A percentile compares a stretch with the other conserved stretches of the same genome.
Evolutionary conservation across 1,140 invertebrate genomes (phyloP).

Genomic region (Chironomus tepperi): DNA sequence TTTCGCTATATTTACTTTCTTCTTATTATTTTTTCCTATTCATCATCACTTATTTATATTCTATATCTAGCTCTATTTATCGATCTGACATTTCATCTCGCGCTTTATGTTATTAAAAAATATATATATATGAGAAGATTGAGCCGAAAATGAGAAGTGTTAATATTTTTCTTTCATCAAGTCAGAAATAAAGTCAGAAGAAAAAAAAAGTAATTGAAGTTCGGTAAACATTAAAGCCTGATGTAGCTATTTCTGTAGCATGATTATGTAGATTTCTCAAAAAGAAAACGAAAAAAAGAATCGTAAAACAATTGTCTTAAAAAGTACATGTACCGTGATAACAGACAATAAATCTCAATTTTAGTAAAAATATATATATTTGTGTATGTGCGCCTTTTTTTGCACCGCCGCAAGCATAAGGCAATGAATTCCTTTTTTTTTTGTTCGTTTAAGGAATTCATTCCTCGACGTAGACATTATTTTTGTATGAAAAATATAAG

Average conservation of each 20-base stretch:
- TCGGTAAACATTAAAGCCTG: conserved; percentile 1
- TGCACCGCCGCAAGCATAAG: background rate
- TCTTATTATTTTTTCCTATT: too few species aligned
- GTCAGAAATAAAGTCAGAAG: background rate
- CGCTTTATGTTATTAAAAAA: background rate
- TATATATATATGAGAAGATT: background rate
- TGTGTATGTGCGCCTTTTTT: conserved; percentile 3
- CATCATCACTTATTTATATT: background rate
- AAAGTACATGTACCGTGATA: conserved; percentile 4
- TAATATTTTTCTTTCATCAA: background rate
- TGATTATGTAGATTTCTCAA: background rate
- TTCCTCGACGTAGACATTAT: too few species aligned
- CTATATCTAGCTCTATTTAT: background rate
- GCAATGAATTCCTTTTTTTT: background rate
- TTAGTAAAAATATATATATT: background rate
- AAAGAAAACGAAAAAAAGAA: background rate
- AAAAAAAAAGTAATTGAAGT: background rate
- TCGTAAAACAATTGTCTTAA: background rate
- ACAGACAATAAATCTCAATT: conserved; percentile 20
- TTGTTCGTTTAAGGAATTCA: too few species aligned
- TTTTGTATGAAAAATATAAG: too few species aligned
- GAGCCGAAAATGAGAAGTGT: background rate
- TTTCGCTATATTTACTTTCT: too few species aligned
- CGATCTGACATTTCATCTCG: conserved; percentile 6
- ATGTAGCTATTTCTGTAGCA: background rate